Evolutionary conservation across 92 coral and sea anemone genomes (phyloP), one percentile per base, ranked within the genome.

Genomic region (Phenganax stokvisi): DNA sequence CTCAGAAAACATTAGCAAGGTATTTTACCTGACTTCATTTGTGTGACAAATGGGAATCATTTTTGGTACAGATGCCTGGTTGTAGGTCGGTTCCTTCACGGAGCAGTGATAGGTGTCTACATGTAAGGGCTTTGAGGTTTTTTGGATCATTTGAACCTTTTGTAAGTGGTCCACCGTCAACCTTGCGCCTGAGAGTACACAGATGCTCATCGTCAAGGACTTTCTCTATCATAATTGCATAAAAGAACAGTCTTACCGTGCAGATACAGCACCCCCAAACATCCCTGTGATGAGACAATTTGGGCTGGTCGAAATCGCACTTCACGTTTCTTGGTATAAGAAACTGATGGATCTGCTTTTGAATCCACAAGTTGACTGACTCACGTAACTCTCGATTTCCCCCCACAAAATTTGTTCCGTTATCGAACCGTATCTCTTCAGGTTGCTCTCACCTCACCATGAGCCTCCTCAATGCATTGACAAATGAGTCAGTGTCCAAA

Each of bases 331-430:
- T 73, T 54, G 12, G 78, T 7, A 51, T 9, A 28, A 73, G 58
- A 44, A 16, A 68, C 6, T 10, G 15, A 52, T 56, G 52, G 11
- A 73, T 73, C 9, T 52, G 12, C 17, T 52, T 61, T 25, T 52
- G 78, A 54, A 76, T 84, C 83, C 62, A 76, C 57, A 56, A 20
- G 28, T 84, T 57, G 12, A 77, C 67, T 54, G 87, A 82, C 77
- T 64, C n/a, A 71, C 85, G 15, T 80, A 20, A 20, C 25, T 20
- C 25, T 20, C 25, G 25, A 20, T 20, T 20, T 20, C 25, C 25
- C 25, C 25, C 54, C 31, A 73, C 58, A 74, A 83, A 83, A 59
- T 83, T 83, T 12, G 72, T 73, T 12, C 74, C 85, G 62, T 83
- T 83, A 59, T 83, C 81, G 29, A 80, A 74, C 60, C 81, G 74